Evolutionary conservation across 92 coral and sea anemone genomes (phyloP), one percentile per base, ranked within the genome.

Genomic region (Parazoanthus swiftii): DNA sequence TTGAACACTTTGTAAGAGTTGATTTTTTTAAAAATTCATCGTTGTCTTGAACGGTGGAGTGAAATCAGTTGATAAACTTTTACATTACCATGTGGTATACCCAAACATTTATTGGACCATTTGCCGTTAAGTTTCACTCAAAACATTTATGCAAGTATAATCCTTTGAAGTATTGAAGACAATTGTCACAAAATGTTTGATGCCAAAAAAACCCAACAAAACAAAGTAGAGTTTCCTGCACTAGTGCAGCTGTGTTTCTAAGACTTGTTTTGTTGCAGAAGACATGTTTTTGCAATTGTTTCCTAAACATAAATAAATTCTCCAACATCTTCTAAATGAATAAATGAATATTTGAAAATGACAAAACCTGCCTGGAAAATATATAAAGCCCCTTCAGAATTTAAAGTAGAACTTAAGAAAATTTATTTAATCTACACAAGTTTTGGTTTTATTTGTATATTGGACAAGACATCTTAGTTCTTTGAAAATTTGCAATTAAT

Each of bases 261-360:
- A 79, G 16, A 50, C 15, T 18, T 33, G 43, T 33, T 80, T 80
- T 56, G 7, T 36, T 29, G n/a, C 71, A 33, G 68, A 80, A 26
- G n/a, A 54, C 85, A 56, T 39, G 20, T 80, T 67, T 56, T 35
- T 54, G 58, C 18, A 43, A 80, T 80, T 80, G 48, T 56, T 80
- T 80, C 23, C 8, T 80, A 80, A 80, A 80, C 33, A 80, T 29
- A 14, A n/a, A n/a, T n/a, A n/a, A n/a, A 18, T 14, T 13, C 26
- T 33, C 33, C 6, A 36, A 58, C 50, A 54, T 80, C 26, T 80
- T 80, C 15, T 13, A 43, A 20, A 80, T 35, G 38, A 80, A 80
- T 26, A 35, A 80, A 77, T 80, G 70, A 78, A 23, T 46, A 6
- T 58, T 80, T 6, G 43, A 35, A 56, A 63, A 20, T 20, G 20